These are phyloP conservation scores for Morpho deidamia DNA, from an alignment of 2,888 invertebrate species.

Conservation along the genomic window DNA sequence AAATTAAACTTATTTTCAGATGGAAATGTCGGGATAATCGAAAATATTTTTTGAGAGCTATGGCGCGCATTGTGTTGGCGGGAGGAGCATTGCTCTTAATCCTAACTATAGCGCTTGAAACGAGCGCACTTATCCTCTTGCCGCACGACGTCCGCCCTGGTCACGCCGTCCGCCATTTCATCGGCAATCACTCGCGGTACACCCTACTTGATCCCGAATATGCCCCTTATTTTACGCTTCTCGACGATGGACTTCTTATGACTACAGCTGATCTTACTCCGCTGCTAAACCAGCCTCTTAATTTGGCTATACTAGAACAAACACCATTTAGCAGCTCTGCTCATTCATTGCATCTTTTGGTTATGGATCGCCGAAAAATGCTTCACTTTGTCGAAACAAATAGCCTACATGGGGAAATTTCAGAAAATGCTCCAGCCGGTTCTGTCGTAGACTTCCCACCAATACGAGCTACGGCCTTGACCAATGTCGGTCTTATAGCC, in stretches of 20 bases:
- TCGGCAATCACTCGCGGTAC: slow-evolving; percentile 74
- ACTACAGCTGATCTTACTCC: slow-evolving; percentile 91
- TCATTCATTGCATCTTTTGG: slow-evolving; percentile 88
- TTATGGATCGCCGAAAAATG: slow-evolving; percentile 90
- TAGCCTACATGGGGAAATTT: slow-evolving; percentile 82
- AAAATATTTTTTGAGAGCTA: slow-evolving; percentile 37
- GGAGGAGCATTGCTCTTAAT: slow-evolving; percentile 61
- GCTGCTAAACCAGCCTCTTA: slow-evolving; percentile 88
- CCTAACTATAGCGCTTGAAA: slow-evolving; percentile 47
- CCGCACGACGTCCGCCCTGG: slow-evolving; percentile 95
- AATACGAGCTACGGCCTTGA: slow-evolving; percentile 84
- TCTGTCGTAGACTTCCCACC: slow-evolving; percentile 85
- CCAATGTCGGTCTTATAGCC: slow-evolving; percentile 82
- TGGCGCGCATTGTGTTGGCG: slow-evolving; percentile 61
- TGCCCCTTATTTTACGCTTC: slow-evolving; percentile 91
- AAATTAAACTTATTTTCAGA: slow-evolving; percentile 46
- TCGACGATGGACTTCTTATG: slow-evolving; percentile 93
- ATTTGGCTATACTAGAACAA: slow-evolving; percentile 89
- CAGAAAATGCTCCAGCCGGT: slow-evolving; percentile 87
- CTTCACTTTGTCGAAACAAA: slow-evolving; percentile 84
- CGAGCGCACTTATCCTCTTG: slow-evolving; percentile 80
- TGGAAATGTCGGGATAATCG: slow-evolving; percentile 64
- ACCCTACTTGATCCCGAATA: slow-evolving; percentile 86
- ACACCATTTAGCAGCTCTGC: slow-evolving; percentile 88
- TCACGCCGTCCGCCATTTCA: slow-evolving; percentile 90